Evolutionary conservation across 2,797 vertebrate genomes (phyloP), one percentile per base, ranked within the genome.

Genomic region (Halcyon chelicuti): DNA sequence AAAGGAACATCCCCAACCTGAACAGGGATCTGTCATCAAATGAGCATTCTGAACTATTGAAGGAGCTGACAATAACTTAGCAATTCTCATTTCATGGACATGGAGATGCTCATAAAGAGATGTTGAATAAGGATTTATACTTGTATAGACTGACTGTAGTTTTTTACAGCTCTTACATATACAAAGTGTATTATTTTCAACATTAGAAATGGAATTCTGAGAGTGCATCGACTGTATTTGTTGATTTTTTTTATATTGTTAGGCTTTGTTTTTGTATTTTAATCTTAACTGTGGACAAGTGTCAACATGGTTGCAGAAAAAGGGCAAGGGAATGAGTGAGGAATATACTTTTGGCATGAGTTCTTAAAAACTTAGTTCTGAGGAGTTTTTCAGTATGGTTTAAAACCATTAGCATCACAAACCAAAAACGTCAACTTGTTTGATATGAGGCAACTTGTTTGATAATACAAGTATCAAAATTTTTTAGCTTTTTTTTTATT

Each of bases 371-470:
- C 1, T 37, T 37, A 10, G 52, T 92, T 92, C 18, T 61, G n/a
- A 62, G 5, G 2, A 0, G 2, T 31, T 73, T 67, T 37, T 76
- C 22, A 46, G 13, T 62, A 22, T 1, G 58, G 16, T 51, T 79
- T n/a, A 72, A 68, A 11, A 40, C 2, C 25, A 33, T 16, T 75
- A 67, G 42, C 13, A 5, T 55, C 6, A 60, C 0, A 0, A 19
- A 62, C 25, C 14, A 71, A 63, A 72, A 7, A 17, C 3, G 2
- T 25, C 3, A 26, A 51, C 21, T 51, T 51, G 13, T 26, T 51
- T 51, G 21, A 23, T 51, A 26, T 52, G n/a, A 61, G n/a, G 74
- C 0, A 65, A 35, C 1, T 14, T 1, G 0, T 10, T 82, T 67
- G 3, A 29, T 55, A 85, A 62, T 49, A 46, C 2, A 81, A 46